phyloP scores from a whole-genome alignment of 2,888 invertebrate species.

The Drosophila melanocephala region DNA sequence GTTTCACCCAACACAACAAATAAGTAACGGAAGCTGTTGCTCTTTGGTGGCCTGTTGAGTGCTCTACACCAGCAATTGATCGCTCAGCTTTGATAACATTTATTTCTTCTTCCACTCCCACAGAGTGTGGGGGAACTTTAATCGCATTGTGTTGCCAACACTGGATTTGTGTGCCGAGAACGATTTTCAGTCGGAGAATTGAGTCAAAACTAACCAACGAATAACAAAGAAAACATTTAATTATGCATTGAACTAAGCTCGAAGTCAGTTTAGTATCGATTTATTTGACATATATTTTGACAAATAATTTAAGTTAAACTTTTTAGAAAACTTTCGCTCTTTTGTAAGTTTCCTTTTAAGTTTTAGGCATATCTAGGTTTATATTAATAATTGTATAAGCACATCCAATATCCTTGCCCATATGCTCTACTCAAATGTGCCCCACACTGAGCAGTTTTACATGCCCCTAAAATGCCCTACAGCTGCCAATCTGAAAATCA shows the following conservation, averaged over 20 bases:
- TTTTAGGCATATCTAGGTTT: not conserved
- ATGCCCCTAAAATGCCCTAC: not conserved
- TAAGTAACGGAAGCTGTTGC: slow-evolving; percentile 19
- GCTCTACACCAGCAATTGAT: slow-evolving; percentile 20
- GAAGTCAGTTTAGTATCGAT: not conserved
- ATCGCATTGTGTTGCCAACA: not conserved
- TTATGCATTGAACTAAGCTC: not conserved
- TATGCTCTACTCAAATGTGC: slow-evolving; percentile 21
- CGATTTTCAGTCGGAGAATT: not conserved
- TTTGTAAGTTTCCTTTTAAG: not conserved
- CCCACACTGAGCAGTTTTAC: slow-evolving; percentile 14
- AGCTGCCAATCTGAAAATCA: slow-evolving; percentile 44
- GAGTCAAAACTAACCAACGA: not conserved
- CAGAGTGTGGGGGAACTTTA: not conserved
- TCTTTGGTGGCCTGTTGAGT: slow-evolving; percentile 16
- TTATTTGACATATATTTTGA: not conserved
- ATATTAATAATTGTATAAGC: not conserved
- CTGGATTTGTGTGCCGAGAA: not conserved
- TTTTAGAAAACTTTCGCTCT: not conserved
- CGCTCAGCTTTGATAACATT: not conserved
- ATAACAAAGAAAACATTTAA: not conserved
- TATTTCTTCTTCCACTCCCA: not conserved
- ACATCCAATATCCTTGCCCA: not conserved
- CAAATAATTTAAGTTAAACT: not conserved
- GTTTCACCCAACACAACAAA: slow-evolving; percentile 9